Evolutionary conservation across 1,140 invertebrate species (phyloP), one percentile per base, ranked within the genome.

Genomic region (Lethocerus indicus): DNA sequence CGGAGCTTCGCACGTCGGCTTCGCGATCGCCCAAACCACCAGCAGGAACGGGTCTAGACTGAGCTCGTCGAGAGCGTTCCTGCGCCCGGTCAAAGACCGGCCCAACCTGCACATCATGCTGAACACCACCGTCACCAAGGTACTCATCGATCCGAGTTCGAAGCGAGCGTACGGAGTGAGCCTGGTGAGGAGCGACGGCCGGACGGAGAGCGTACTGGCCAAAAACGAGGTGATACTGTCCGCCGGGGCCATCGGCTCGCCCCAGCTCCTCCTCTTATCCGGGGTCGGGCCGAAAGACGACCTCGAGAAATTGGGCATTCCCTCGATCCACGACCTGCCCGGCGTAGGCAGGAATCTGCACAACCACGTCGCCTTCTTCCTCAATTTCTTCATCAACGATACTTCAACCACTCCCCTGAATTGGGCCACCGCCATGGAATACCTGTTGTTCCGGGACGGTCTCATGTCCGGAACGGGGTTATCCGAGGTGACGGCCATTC

Each of bases 371-470:
- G 79, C 83, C 3, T 81, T 72, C 62, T 78, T 82, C 52, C 61
- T 85, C 1, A 76, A 73, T 57, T 91, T 87, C 65, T 71, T 74
- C 20, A 80, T 89, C 14, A 83, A 88, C 44, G 82, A 89, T 57
- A 82, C 84, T 27, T 81, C 85, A 56, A 86, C 81, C 0, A 72
- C 79, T 0, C 78, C 83, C 0, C 68, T 87, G 0, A 87, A 87
- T 64, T 87, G 84, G 84, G 84, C 84, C 2, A 85, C 85, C 0
- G 84, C 84, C 18, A 85, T 87, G 79, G 82, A 87, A 60, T 87
- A 87, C 59, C 63, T 88, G 18, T 68, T 87, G 1, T 85, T 87
- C 64, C 73, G 82, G 44, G 83, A 87, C 65, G 83, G 83, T 1
- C 67, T 87, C 0, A 87, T 87, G 83, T 84, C 82, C 23, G 83